These are phyloP conservation scores for Dryadula phaetusa DNA, from an alignment of 2,888 invertebrate species.

Conservation along the genomic window DNA sequence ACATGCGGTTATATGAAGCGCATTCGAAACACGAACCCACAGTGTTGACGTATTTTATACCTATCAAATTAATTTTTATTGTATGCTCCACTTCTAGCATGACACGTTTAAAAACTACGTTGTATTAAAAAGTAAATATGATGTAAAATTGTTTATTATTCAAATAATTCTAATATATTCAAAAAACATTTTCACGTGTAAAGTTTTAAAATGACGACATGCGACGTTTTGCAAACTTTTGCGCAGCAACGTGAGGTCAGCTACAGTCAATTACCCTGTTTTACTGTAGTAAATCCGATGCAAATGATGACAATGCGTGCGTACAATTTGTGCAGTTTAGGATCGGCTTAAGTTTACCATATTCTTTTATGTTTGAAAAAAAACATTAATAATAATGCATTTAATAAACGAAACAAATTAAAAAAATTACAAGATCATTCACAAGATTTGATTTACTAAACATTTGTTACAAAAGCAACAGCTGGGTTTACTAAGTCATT, in stretches of 20 bases:
- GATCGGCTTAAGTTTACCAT: background rate
- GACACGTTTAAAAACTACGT: background rate
- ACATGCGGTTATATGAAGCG: constrained; percentile 57
- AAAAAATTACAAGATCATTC: background rate
- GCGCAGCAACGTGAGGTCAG: constrained; percentile 84
- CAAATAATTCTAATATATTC: background rate
- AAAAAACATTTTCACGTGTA: background rate
- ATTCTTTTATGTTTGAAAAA: too few species aligned
- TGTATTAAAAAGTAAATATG: background rate
- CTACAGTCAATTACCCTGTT: constrained; percentile 87
- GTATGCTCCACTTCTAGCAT: background rate
- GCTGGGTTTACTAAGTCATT: constrained; percentile 22
- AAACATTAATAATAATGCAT: background rate
- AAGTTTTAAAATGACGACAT: background rate
- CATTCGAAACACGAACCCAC: constrained; percentile 61
- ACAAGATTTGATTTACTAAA: background rate
- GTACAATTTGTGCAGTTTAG: constrained; percentile 26
- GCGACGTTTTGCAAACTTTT: constrained; percentile 71
- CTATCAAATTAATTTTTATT: background rate
- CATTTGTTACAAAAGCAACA: background rate
- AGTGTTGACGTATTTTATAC: constrained; percentile 22
- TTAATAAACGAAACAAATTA: background rate
- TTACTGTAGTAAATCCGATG: constrained; percentile 56
- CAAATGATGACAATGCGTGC: constrained; percentile 54
- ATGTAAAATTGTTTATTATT: background rate